Evolutionary conservation across 2,113 vertebrate species (phyloP).

Genomic region (Penelope pileata): DNA sequence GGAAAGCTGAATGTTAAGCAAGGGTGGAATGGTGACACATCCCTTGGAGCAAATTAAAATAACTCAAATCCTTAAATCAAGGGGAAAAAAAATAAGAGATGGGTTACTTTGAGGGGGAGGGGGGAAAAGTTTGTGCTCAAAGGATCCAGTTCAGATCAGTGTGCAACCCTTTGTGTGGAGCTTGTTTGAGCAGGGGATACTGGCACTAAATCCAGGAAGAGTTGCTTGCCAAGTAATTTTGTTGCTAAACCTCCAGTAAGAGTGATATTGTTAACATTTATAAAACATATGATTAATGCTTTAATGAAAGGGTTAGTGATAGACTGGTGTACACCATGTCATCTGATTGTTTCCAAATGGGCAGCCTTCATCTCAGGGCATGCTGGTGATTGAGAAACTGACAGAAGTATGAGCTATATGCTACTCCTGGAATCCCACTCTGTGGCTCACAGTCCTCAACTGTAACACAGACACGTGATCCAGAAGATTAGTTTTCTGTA

Average conservation of each 20-base stretch:
- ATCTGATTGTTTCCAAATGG: not conserved
- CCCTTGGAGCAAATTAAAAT: not conserved
- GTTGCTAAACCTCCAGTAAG: not conserved
- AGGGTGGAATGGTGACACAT: not conserved
- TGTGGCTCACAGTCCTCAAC: not conserved
- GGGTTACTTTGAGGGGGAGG: not conserved
- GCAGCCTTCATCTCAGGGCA: not conserved
- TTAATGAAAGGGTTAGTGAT: not conserved
- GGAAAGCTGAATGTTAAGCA: not conserved
- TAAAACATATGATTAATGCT: not conserved
- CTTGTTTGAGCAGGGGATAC: not conserved
- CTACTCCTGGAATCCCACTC: not conserved
- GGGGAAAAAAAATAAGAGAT: not conserved
- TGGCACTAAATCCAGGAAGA: not conserved
- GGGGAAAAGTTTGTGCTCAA: not conserved
- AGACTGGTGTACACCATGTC: not conserved
- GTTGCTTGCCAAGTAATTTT: not conserved
- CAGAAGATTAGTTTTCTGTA: not conserved
- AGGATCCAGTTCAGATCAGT: not conserved
- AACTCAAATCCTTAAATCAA: not conserved
- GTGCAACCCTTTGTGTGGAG: not conserved
- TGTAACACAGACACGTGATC: not conserved
- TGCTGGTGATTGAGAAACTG: not conserved
- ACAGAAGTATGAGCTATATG: not conserved
- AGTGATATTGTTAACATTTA: not conserved